Conservation (phyloP, 2,113 vertebrate genomes). For the Atlantisia rogersi region DNA sequence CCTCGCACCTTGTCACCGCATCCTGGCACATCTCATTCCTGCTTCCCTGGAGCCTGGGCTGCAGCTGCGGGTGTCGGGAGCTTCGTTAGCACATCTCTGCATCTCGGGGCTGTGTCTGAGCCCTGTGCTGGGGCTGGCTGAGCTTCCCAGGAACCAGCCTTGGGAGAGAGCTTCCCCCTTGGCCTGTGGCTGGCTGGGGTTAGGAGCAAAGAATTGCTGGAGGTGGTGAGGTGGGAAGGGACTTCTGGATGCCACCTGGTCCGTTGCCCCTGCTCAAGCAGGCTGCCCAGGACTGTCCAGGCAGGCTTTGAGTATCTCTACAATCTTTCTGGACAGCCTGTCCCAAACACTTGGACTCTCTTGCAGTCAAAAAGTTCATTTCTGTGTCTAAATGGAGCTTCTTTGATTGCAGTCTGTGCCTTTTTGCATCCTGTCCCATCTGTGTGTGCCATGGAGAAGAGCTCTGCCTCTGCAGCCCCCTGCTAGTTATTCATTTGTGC, state of each 20-base stretch:
- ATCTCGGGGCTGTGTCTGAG: neutral
- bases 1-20: rapidly evolving
- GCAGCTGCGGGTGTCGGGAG: neutral
- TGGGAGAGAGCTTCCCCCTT: neutral
- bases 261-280: neutral
- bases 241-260: neutral
- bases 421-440: too few relatives aligned
- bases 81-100: neutral
- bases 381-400: neutral
- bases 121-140: neutral
- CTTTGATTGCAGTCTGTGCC: neutral
- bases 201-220: neutral
- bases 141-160: neutral
- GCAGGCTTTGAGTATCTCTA: neutral
- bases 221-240: neutral
- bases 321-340: neutral
- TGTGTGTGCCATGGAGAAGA: neutral
- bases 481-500: rapidly evolving
- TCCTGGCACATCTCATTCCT: neutral
- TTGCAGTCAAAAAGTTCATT: neutral
- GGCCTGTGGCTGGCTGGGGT: neutral
- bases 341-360: neutral
- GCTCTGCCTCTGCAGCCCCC: neutral
- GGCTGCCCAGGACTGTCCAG: neutral
- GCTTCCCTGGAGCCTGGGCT: neutral